Evolutionary conservation across 2,888 invertebrate genomes (phyloP).

Genomic region (Cheilosia vernalis): DNA sequence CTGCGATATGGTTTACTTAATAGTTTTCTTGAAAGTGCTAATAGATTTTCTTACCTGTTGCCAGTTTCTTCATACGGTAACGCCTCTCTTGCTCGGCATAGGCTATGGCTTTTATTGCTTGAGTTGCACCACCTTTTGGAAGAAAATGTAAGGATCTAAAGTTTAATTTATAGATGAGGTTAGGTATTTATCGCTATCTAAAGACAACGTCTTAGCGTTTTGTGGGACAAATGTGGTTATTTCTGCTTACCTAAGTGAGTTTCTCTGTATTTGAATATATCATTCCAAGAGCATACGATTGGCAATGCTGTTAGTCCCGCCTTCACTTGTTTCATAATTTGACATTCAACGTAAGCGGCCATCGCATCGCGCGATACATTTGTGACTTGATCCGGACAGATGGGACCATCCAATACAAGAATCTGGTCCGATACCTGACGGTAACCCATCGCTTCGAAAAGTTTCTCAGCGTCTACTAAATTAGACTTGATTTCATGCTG

Average conservation of each 20-base stretch:
- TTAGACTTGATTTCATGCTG: slow-evolving; percentile 94
- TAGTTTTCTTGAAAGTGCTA: neutral
- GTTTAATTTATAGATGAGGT: slow-evolving; percentile 1
- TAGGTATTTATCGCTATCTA: neutral
- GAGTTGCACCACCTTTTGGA: slow-evolving; percentile 78
- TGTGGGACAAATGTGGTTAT: neutral
- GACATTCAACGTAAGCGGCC: slow-evolving; percentile 94
- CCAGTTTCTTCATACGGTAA: slow-evolving; percentile 79
- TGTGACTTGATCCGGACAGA: slow-evolving; percentile 92
- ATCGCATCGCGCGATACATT: slow-evolving; percentile 92
- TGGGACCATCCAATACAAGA: slow-evolving; percentile 88
- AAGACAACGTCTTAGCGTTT: neutral
- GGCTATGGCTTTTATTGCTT: slow-evolving; percentile 80
- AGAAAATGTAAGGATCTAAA: slow-evolving; percentile 30
- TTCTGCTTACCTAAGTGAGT: slow-evolving; percentile 78
- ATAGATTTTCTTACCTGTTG: slow-evolving; percentile 63
- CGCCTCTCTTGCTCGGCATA: slow-evolving; percentile 80
- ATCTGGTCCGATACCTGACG: slow-evolving; percentile 85
- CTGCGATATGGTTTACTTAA: slow-evolving; percentile 20
- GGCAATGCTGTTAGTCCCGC: slow-evolving; percentile 88
- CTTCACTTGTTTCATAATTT: slow-evolving; percentile 89
- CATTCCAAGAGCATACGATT: slow-evolving; percentile 86
- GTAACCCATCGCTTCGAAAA: slow-evolving; percentile 94
- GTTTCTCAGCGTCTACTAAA: slow-evolving; percentile 89
- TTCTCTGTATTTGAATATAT: slow-evolving; percentile 84